Base-by-base conservation (phyloP, 37 sponge, comb jelly and placozoan species). In the Lycopodina hypogea region DNA sequence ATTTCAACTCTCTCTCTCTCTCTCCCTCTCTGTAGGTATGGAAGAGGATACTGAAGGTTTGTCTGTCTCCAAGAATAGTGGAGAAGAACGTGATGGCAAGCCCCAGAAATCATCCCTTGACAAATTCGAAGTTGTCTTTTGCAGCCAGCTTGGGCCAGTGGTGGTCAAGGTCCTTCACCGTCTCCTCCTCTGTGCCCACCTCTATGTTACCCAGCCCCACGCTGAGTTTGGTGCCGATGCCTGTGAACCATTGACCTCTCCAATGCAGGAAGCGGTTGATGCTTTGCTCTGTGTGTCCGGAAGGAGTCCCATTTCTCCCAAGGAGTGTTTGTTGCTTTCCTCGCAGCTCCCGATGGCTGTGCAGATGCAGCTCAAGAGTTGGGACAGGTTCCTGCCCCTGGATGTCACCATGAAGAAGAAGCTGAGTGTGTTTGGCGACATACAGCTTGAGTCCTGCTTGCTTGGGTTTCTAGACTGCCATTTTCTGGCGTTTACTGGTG, bases 401-500 rank as follows among this genome's bases (percentile, higher is more conserved):
- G 83, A 83, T n/a, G 50, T 35, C 15, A 42, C 35, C 1, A 72
- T 48, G 26, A 81, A 81, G 56, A 61, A 79, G 51, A 77, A 69
- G 50, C 82, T 87, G 51, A 51, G 45, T 34, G 50, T 60, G 9
- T 65, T 32, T 33, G 69, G 74, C 19, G 69, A 83, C 33, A 42
- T 64, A 35, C 58, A 50, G 30, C 56, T 55, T 34, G 76, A 57
- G 11, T 35, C 56, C 24, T 64, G 68, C 72, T 45, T 91, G 58
- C 42, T 58, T 23, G 38, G 22, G 7, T 73, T 84, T 34, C 73
- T 91, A 26, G 65, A 80, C 48, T 38, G 56, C 1, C 83, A 83
- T 42, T 75, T 83, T 50, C 59, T 45, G 23, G 83, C 92, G 17
- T 80, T 87, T 76, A 51, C 79, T n/a, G 88, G 88, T 50, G 32